A percentile compares a stretch with the other conserved stretches of the same genome.
Evolutionary conservation across 1,140 invertebrate species (phyloP).

Genomic region (Temnothorax curvispinosus): DNA sequence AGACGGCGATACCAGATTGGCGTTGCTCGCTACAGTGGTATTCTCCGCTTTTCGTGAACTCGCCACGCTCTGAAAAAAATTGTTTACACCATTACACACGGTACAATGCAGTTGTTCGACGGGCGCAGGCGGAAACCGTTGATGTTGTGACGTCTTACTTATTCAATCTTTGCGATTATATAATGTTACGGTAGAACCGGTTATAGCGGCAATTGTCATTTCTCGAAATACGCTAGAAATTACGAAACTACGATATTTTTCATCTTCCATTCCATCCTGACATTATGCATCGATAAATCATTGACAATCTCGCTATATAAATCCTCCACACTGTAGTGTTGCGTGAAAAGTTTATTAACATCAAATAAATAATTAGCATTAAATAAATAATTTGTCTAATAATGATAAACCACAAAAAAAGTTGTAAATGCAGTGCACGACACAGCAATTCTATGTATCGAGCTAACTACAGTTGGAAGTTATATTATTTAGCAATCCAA

Average conservation of each 20-base stretch:
- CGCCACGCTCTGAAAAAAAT: slow-evolving; percentile 73
- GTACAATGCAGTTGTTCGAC: not conserved
- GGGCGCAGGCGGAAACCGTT: not conserved
- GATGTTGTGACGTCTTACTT: slow-evolving; percentile 1
- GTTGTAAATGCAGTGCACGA: not conserved
- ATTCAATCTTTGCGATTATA: not conserved
- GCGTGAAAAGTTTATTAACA: not conserved
- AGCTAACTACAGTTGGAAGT: not conserved
- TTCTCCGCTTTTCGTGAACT: slow-evolving; percentile 69
- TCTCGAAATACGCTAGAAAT: not conserved
- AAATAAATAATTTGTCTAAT: not conserved
- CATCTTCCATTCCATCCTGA: not conserved
- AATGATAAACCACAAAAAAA: not conserved
- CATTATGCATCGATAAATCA: not conserved
- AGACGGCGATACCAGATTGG: slow-evolving; percentile 65
- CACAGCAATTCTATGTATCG: not conserved
- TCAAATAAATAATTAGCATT: not conserved
- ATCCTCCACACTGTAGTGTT: not conserved
- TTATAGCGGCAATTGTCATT: not conserved
- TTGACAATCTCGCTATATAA: not conserved
- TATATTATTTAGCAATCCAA: slow-evolving; percentile 8
- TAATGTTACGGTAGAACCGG: not conserved
- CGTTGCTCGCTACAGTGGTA: slow-evolving; percentile 71
- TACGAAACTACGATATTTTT: not conserved
- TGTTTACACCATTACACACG: not conserved